A percentile compares a stretch with the other conserved stretches of the same genome.
Conservation (phyloP, 2,797 vertebrate species). For the Premnoplex brunnescens region DNA sequence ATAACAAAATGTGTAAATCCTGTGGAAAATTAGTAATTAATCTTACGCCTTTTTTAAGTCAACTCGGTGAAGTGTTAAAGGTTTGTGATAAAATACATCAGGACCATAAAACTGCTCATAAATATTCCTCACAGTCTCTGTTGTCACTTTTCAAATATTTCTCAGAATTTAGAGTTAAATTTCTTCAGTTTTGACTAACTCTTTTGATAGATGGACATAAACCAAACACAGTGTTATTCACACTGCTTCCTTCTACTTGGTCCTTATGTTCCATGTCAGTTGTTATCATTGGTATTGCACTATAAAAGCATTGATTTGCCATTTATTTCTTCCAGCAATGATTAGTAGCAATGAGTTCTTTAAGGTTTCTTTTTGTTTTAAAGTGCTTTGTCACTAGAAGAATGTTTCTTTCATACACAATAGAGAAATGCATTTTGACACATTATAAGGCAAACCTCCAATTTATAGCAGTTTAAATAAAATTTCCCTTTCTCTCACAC, state of each 20-base stretch:
- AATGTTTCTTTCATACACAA: neutral
- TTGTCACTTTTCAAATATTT: neutral
- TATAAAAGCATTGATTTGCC: neutral
- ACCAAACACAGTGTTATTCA: neutral
- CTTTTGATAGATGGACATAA: neutral
- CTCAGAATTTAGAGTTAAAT: neutral
- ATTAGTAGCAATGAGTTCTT: neutral
- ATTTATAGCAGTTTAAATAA: neutral
- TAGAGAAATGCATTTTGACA: neutral
- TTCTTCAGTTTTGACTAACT: neutral
- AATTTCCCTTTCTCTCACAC: neutral
- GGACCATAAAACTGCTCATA: neutral
- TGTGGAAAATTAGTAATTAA: neutral
- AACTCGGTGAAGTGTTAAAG: neutral
- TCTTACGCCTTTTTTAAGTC: neutral
- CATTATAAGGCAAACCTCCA: neutral
- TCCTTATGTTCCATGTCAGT: rapidly evolving
- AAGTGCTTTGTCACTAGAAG: neutral
- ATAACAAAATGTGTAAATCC: neutral
- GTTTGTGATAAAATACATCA: neutral
- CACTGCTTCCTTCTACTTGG: neutral
- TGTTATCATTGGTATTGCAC: neutral
- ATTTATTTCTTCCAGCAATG: neutral
- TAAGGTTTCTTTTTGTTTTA: neutral
- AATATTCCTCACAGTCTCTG: neutral